A percentile compares a stretch with the other conserved stretches of the same genome.
Evolutionary conservation across 2,888 invertebrate species (phyloP).

Genomic region (Drosophila anomalata): DNA sequence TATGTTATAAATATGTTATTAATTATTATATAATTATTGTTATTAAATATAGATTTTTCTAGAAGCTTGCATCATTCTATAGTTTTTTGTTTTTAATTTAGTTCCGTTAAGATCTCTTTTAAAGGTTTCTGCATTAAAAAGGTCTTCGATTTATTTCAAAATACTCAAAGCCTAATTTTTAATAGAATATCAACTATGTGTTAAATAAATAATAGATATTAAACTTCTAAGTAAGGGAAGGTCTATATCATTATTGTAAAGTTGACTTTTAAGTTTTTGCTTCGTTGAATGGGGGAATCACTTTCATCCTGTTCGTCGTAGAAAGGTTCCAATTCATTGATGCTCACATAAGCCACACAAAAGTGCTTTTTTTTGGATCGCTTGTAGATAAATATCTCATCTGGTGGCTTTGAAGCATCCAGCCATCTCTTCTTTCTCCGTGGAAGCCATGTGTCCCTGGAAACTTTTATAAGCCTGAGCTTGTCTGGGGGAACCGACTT

Average conservation of each 20-base stretch:
- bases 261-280: conserved; percentile 33
- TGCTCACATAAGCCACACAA: conserved; percentile 88
- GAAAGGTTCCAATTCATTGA: conserved; percentile 91
- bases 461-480: conserved; percentile 1
- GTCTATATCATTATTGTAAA: not conserved
- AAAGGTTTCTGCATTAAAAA: no score
- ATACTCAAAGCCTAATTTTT: no score
- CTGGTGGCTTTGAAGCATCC: conserved; percentile 88
- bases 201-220: not conserved
- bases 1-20: not conserved
- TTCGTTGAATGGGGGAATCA: conserved; percentile 88
- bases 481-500: conserved; percentile 19
- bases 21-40: not conserved
- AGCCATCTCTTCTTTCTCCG: conserved; percentile 84
- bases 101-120: no score
- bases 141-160: no score
- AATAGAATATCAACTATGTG: not conserved
- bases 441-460: not conserved
- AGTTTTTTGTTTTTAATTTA: no score
- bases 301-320: conserved; percentile 94
- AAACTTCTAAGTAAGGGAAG: not conserved
- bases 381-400: conserved; percentile 16
- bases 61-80: no score
- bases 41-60: not conserved
- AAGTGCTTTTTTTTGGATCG: conserved; percentile 17